Conservation (phyloP, 2,888 invertebrate species). For the Caenorhabditis virilis region DNA sequence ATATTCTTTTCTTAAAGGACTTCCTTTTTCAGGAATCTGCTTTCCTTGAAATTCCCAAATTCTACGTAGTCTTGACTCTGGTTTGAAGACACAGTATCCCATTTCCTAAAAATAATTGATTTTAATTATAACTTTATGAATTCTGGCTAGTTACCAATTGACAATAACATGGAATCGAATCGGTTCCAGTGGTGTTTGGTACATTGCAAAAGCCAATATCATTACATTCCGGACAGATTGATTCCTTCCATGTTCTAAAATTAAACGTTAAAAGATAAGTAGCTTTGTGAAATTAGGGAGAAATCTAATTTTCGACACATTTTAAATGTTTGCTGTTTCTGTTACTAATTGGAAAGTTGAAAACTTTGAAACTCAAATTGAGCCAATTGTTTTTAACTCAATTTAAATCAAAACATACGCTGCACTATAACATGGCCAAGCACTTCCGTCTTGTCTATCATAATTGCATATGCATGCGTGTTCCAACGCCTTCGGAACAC, state of each 20-base stretch:
- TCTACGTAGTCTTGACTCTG: constrained; percentile 55
- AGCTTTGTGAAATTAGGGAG: not conserved
- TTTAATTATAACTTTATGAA: not conserved
- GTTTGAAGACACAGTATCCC: constrained; percentile 62
- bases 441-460: constrained; percentile 60
- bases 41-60: constrained; percentile 66
- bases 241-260: constrained; percentile 58
- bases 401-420: constrained; percentile 31
- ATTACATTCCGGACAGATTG: constrained; percentile 63
- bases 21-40: constrained; percentile 43
- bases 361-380: no score
- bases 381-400: no score
- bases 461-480: constrained; percentile 64
- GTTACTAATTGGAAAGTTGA: not conserved
- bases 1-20: constrained; percentile 60
- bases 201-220: constrained; percentile 67
- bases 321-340: not conserved
- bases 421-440: constrained; percentile 66
- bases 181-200: constrained; percentile 61
- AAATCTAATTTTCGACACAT: constrained; percentile 1
- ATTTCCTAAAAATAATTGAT: constrained; percentile 28
- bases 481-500: constrained; percentile 43
- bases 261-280: no score
- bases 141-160: constrained; percentile 46
- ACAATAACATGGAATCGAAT: constrained; percentile 62